Conservation (phyloP, 1,140 invertebrate species). For the Nylanderia fulva region DNA sequence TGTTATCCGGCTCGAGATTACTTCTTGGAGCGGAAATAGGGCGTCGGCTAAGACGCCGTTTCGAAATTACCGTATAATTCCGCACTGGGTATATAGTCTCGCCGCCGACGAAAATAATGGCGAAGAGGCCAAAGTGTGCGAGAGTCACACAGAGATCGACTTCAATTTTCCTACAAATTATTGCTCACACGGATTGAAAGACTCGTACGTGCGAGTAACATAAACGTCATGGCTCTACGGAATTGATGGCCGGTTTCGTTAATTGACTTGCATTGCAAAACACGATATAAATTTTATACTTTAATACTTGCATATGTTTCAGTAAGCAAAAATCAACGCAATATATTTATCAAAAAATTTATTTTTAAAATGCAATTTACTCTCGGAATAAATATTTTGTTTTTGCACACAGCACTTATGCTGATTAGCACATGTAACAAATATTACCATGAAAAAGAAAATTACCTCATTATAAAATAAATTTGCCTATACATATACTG, state of each 20-base stretch:
- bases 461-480: background rate
- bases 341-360: too few relatives aligned
- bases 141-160: background rate
- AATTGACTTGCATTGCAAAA: background rate
- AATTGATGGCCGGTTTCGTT: background rate
- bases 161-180: constrained; percentile 36
- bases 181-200: background rate
- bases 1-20: constrained; percentile 57
- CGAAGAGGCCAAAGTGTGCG: background rate
- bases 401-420: background rate
- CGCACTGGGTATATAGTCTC: background rate
- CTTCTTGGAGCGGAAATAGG: constrained; percentile 60
- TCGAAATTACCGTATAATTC: constrained; percentile 64
- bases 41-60: constrained; percentile 45
- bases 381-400: too few relatives aligned
- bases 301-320: background rate
- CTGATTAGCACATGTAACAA: background rate
- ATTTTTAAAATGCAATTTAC: too few relatives aligned
- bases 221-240: background rate
- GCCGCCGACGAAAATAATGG: constrained; percentile 26
- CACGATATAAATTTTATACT: background rate
- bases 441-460: background rate
- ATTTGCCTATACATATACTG: background rate
- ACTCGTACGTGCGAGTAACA: background rate
- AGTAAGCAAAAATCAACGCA: too few relatives aligned